These are phyloP conservation scores for Condylura cristata DNA, from an alignment of 2,113 vertebrate genomes.

Conservation along the genomic window DNA sequence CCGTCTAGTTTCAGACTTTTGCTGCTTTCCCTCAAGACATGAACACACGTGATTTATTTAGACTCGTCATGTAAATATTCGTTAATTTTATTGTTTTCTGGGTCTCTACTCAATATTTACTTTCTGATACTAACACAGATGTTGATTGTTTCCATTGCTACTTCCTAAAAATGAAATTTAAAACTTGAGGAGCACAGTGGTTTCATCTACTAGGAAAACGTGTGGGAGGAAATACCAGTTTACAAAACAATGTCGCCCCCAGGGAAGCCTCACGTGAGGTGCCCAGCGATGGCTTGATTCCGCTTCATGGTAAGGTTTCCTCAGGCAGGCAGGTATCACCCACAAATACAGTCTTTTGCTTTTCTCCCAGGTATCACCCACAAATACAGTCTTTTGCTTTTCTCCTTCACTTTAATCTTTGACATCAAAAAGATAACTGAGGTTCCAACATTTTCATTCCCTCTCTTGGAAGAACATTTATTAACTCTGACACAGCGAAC, in stretches of 20 bases:
- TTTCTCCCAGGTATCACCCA: background rate
- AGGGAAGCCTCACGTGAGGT: conserved; percentile 58
- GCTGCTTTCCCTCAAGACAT: conserved; percentile 69
- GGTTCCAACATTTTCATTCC: background rate
- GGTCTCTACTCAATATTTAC: conserved; percentile 47
- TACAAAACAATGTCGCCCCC: background rate
- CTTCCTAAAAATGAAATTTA: conserved; percentile 61
- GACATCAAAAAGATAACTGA: background rate
- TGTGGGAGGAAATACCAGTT: conserved; percentile 51
- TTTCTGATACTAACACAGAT: conserved; percentile 47
- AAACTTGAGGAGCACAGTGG: conserved; percentile 6
- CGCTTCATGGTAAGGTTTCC: conserved; percentile 67
- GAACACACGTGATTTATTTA: conserved; percentile 40
- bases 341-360: background rate
- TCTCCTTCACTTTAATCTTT: background rate
- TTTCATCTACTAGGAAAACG: background rate
- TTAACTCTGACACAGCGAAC: background rate
- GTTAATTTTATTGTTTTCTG: conserved; percentile 43
- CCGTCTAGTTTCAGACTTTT: background rate
- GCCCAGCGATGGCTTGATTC: conserved; percentile 53
- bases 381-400: background rate
- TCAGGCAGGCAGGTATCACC: background rate
- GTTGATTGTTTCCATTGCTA: conserved; percentile 48
- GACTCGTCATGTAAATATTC: conserved; percentile 59
- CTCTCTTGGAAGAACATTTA: background rate